Evolutionary conservation across 2,888 invertebrate genomes (phyloP), one percentile per base, ranked within the genome.

Genomic region (Lasiommata megera): DNA sequence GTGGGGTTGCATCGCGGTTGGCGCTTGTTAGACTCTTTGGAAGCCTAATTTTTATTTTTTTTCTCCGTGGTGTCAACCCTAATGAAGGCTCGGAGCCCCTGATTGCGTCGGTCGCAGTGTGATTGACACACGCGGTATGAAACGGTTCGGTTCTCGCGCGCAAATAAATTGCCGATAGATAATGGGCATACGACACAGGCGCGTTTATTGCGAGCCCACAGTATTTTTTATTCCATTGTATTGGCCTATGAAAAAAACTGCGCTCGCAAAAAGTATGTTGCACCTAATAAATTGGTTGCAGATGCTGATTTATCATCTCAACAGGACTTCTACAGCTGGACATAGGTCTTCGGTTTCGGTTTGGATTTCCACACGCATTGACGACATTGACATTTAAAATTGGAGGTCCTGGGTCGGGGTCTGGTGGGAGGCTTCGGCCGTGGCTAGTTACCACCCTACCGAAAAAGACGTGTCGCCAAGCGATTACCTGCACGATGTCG

Each of bases 61-160:
- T 12, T 9, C 17, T 40, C 9, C 14, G 14, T 28, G 14, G 8
- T 28, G 14, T 9, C 44, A 43, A 36, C 53, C 80, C 87, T 80
- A 84, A 84, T 80, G 82, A 77, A 80, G 59, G 53, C 57, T 56
- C 46, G 65, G 67, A 70, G 71, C 76, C 70, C 72, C 69, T 71
- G 74, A 80, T 80, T 82, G 79, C 79, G 71, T 23, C 72, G 66
- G 70, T 65, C 62, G 62, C 60, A 67, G 66, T 56, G 61, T 75
- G 73, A 76, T 76, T 79, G 79, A 80, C 78, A 78, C 73, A 72
- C 66, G 70, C 77, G 77, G 76, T 56, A 57, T 57, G 57, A 57
- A 62, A 60, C 60, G 52, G 54, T 54, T 56, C 51, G 60, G 54
- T 62, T 57, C 59, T 57, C 48, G 50, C 52, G 31, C 40, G 17